Evolutionary conservation across 2,888 invertebrate genomes (phyloP).

Genomic region (Drosophila austrosaltans): DNA sequence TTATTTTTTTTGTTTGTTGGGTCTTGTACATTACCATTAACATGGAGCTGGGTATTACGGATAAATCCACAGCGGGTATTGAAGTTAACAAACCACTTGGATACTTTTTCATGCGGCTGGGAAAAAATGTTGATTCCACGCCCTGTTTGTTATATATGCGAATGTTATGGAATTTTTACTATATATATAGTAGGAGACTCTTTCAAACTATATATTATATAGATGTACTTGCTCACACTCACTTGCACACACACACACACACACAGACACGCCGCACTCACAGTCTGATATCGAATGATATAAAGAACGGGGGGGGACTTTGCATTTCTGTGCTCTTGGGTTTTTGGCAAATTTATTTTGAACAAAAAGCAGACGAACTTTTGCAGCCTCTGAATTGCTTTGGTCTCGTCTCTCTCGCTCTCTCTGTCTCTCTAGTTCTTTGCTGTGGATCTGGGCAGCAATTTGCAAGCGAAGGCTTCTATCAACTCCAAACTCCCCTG

Average conservation of each 20-base stretch:
- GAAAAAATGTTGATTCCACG: slow-evolving; percentile 83
- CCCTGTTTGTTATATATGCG: slow-evolving; percentile 77
- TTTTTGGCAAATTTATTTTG: slow-evolving; percentile 64
- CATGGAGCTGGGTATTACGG: slow-evolving; percentile 82
- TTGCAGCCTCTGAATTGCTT: slow-evolving; percentile 35
- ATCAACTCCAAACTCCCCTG: slow-evolving; percentile 35
- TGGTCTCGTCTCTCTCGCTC: neutral
- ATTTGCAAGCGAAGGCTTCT: slow-evolving; percentile 61
- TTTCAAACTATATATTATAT: slow-evolving; percentile 40
- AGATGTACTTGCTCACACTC: slow-evolving; percentile 54
- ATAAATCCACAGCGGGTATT: slow-evolving; percentile 83
- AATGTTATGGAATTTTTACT: slow-evolving; percentile 45
- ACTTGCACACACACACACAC: slow-evolving; percentile 17
- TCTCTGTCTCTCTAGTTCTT: slow-evolving; percentile 27
- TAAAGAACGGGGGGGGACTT: slow-evolving; percentile 16
- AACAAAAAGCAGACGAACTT: slow-evolving; percentile 59
- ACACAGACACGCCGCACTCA: slow-evolving; percentile 16
- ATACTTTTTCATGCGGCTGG: slow-evolving; percentile 84
- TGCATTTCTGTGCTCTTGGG: slow-evolving; percentile 31
- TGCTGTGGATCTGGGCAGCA: slow-evolving; percentile 51
- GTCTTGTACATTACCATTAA: slow-evolving; percentile 82
- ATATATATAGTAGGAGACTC: slow-evolving; percentile 52
- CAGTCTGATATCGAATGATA: slow-evolving; percentile 32
- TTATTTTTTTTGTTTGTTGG: slow-evolving; percentile 9
- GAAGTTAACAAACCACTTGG: slow-evolving; percentile 83